Base-by-base conservation (phyloP, 1,140 invertebrate genomes). In the Lepidurus packardi region DNA sequence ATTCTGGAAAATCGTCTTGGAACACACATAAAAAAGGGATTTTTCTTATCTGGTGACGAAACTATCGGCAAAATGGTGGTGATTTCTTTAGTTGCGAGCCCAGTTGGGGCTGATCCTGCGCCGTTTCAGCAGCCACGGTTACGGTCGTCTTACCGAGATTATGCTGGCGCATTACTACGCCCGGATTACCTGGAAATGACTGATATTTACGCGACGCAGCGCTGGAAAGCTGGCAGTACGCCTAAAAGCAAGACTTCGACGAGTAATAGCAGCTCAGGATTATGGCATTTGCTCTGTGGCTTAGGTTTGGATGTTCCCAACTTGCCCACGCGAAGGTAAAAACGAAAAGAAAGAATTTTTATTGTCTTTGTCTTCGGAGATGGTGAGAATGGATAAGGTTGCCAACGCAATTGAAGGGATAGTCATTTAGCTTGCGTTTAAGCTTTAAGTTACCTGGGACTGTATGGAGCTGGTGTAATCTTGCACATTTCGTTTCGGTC, bases 111-210 rank as follows among this genome's bases (percentile, higher is more conserved):
- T 65, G 53, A 65, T 65, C 53, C 6, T n/a, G 4, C 53, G 16
- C 53, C 53, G 8, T 65, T 7, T 21, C 16, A 65, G 8, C 6
- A 16, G 13, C 53, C 8, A 11, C 8, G 13, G 53, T 65, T 65
- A 16, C 8, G 53, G 21, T 65, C 53, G 13, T 65, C 53, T 13
- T 65, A 65, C 21, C 53, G 53, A 7, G 53, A 65, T 65, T 65
- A 65, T 65, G 53, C 53, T 65, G 53, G 53, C 21, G 53, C 53
- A 13, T 65, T 65, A 16, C 21, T 65, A 21, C 53, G 21, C 53
- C 53, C 53, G 53, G 53, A 65, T 65, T 65, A 65, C 13, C 21
- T 65, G 53, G 53, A 65, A 65, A 65, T 65, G 53, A 65, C 53
- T 1, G 53, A 65, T 21, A 65, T 65, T 65, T 65, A 65, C 53